Evolutionary conservation across 2,797 vertebrate species (phyloP).

Genomic region (Monodelphis domestica): DNA sequence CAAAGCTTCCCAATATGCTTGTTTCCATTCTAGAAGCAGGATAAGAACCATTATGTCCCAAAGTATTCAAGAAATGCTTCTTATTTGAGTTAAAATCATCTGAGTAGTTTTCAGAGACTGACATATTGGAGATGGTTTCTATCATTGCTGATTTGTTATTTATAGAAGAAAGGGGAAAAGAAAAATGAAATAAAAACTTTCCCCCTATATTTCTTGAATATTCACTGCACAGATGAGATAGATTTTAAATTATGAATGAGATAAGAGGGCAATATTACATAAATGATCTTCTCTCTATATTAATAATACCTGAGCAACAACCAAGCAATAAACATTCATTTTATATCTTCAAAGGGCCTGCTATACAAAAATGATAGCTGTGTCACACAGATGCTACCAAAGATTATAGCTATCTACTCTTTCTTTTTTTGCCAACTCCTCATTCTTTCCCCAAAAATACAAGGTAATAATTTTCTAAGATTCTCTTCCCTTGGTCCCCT

Average conservation of each 20-base stretch:
- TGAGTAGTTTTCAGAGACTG: slow-evolving; percentile 20
- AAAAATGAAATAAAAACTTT: background rate
- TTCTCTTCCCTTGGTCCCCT: background rate
- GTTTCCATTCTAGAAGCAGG: background rate
- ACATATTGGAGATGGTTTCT: background rate
- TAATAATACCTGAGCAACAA: background rate
- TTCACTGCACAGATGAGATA: background rate
- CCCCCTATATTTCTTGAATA: slow-evolving; percentile 7
- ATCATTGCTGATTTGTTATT: background rate
- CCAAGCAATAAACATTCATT: slow-evolving; percentile 2
- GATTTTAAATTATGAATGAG: background rate
- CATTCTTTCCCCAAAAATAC: background rate
- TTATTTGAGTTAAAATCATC: slow-evolving; percentile 14
- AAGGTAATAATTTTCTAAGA: background rate
- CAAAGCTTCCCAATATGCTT: background rate
- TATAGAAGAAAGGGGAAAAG: background rate
- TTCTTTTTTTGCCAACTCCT: background rate
- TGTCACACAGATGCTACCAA: background rate
- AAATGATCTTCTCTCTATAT: background rate
- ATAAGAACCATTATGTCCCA: background rate
- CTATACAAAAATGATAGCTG: background rate
- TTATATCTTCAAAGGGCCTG: background rate
- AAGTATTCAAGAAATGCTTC: slow-evolving; percentile 7
- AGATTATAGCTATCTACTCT: background rate
- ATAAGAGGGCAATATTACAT: background rate